Evolutionary conservation across 64 coral and sea anemone species (phyloP).

Genomic region (Hydrozoanthus tunicans): DNA sequence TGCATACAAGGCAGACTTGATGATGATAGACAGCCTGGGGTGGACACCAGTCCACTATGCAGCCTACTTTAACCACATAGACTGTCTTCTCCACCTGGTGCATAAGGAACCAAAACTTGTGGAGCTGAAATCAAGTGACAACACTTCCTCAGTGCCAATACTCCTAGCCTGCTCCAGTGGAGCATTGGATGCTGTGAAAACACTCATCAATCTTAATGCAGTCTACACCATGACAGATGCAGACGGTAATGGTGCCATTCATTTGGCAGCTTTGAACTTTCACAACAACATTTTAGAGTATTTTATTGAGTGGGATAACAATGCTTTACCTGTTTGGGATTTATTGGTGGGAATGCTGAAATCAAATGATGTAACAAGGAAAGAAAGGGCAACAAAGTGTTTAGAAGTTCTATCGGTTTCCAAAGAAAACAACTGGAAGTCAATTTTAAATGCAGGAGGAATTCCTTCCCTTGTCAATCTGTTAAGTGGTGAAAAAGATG

Average conservation of each 20-base stretch:
- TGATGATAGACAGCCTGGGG: conserved; percentile 82
- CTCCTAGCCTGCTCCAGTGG: conserved; percentile 93
- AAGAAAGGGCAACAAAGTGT: conserved; percentile 80
- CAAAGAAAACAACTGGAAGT: conserved; percentile 90
- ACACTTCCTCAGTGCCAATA: conserved; percentile 74
- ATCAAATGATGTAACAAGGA: conserved; percentile 67
- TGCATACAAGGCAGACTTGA: conserved; percentile 93
- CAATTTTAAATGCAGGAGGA: conserved; percentile 78
- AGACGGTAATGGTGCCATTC: conserved; percentile 74
- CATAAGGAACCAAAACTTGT: conserved; percentile 77
- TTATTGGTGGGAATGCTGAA: conserved; percentile 88
- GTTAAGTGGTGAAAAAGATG: conserved; percentile 73
- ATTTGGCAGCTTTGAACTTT: conserved; percentile 83
- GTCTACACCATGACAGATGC: conserved; percentile 61
- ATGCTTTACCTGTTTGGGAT: conserved; percentile 86
- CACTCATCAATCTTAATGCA: conserved; percentile 71
- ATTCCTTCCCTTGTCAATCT: conserved; percentile 78
- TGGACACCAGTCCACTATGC: conserved; percentile 93
- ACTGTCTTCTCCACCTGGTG: conserved; percentile 86
- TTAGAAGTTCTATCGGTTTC: conserved; percentile 84
- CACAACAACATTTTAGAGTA: conserved; percentile 92
- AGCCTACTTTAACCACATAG: conserved; percentile 91
- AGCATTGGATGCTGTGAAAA: conserved; percentile 82
- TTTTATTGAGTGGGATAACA: conserved; percentile 85
- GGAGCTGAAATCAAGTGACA: conserved; percentile 77